Evolutionary conservation across 2,888 invertebrate genomes (phyloP), one percentile per base, ranked within the genome.

Genomic region (Chrysopilus asiliformis): DNA sequence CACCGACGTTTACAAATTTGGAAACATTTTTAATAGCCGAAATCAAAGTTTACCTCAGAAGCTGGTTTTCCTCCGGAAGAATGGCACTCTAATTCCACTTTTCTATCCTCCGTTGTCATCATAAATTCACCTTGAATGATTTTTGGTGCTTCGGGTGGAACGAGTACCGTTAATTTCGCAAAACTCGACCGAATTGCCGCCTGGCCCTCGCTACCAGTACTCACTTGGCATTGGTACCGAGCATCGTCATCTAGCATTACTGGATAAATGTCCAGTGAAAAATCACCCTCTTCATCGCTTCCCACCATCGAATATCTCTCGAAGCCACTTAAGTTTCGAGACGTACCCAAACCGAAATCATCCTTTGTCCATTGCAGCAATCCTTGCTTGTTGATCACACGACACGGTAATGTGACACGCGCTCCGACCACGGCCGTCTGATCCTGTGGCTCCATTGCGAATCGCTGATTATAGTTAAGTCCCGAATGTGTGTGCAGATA

Each of bases 291-390:
- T 60, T 87, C 87, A 57, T 91, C 89, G 53, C 84, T 89, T 26
- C 95, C 95, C 44, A 93, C 82, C 94, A 97, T 95, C 44, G 81
- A 74, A 63, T 95, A 95, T 36, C 95, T 72, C 40, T 90, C 87
- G 62, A 85, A 95, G 20, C 89, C 90, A 36, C 84, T 83, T 43
- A 95, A 71, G 50, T 87, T 83, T 41, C 94, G 71, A 49, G 89
- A 84, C 0, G 84, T 77, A 7, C 95, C 95, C 35, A 97, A 71
- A 0, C 93, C 95, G 53, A 94, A 95, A 57, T 90, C 93, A 54
- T 94, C 91, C 57, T 90, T 86, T 34, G 94, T 94, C 97, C 97
- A 95, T 60, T 95, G 95, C 36, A 95, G 71, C 34, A 80, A 76
- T 2, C 95, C 95, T 43, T 74, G 76, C 59, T 90, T 86, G 58